Conservation (phyloP, 2,113 vertebrate genomes). For the Entomyzon cyanotis region DNA sequence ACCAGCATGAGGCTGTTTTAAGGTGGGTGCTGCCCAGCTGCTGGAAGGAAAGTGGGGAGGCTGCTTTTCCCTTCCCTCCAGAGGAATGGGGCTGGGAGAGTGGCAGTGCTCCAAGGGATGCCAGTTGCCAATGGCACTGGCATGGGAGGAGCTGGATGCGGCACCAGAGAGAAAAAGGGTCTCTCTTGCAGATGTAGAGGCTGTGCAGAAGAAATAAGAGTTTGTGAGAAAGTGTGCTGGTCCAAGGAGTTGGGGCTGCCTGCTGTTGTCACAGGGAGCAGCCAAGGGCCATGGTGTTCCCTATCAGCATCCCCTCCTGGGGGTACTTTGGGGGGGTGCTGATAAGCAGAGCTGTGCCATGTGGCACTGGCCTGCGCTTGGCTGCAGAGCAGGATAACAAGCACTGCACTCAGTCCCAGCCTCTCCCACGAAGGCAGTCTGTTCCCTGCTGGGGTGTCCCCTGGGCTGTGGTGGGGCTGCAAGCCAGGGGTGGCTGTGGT, state of each 20-base stretch:
- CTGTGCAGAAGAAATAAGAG: rapidly evolving
- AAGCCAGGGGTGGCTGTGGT: neutral
- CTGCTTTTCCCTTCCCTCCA: neutral
- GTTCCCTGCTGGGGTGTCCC: neutral
- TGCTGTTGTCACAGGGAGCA: neutral
- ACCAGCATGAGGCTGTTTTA: neutral
- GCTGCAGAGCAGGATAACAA: neutral
- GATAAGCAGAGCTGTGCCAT: neutral
- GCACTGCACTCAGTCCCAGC: neutral
- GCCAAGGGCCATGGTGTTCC: rapidly evolving
- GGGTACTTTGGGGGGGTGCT: neutral
- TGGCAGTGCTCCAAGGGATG: neutral
- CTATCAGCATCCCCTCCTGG: neutral
- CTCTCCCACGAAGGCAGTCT: neutral
- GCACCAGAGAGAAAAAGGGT: neutral
- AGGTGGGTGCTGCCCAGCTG: neutral
- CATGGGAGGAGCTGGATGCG: neutral
- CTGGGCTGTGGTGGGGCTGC: neutral
- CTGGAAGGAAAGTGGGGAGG: neutral
- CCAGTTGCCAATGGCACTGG: neutral
- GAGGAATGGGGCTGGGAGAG: neutral
- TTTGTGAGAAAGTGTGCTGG: neutral
- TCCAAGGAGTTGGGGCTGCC: neutral
- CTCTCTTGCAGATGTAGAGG: neutral
- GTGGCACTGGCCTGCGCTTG: neutral